Base-by-base conservation (phyloP, 2,888 invertebrate genomes). In the Nomada ferruginata region DNA sequence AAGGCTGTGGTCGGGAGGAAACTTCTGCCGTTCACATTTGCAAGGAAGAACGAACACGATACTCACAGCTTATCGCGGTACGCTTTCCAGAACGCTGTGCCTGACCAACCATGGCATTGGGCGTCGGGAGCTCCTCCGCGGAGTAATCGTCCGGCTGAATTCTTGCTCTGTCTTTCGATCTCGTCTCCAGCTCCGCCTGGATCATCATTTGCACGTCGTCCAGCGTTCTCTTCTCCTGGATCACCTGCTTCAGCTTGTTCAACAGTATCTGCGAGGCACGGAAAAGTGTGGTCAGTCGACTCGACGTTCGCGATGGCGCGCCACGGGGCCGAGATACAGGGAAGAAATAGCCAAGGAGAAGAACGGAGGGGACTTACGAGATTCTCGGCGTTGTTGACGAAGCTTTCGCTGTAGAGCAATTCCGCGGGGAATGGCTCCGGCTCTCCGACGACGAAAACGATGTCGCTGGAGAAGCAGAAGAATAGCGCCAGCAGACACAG, bases 51-150 rank as follows among this genome's bases (percentile, higher is more conserved):
- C 13, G 13, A 29, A 4, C 23, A 20, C 20, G 23, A 55, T 69
- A 74, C 85, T 81, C 57, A 86, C 85, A 87, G 90, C 92, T 93
- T 68, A 93, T 92, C 90, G 84, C 87, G 15, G 91, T 91, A 66
- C 93, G 91, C 76, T 93, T 93, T 11, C 90, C 90, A 3, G 90
- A 75, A 70, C 90, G 91, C 53, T 86, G 61, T 13, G 47, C 47
- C 52, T 74, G 71, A 0, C 65, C 60, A n/a, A 91, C 85, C 15
- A 91, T 77, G 0, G 92, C 89, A 42, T 91, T 91, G 2, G 93
- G 92, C 18, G 90, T 85, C 5, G 93, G 93, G 66, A 93, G 88
- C 11, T 89, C 90, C 64, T 91, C 92, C 4, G 63, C 78, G 13
- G 89, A 84, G 52, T 76, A 91, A 83, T 86, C 87, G 0, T n/a